Conservation (phyloP, 2,888 invertebrate genomes). For the Rotaria sp. region DNA sequence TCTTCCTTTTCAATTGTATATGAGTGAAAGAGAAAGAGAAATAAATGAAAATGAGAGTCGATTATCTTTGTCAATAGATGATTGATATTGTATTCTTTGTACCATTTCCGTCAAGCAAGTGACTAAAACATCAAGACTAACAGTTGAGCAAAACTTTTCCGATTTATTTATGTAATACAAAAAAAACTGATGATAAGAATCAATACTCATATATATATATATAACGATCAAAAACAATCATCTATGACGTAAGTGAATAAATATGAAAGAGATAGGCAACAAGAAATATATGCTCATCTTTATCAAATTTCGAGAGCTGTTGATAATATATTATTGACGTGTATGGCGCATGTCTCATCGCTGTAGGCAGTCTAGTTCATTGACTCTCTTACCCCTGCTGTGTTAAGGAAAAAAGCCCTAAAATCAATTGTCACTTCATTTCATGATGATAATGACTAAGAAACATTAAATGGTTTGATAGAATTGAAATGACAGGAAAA, state of each 20-base stretch:
- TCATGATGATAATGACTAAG: constrained; percentile 9
- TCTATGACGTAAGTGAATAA: neutral
- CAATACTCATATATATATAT: neutral
- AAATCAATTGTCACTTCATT: constrained; percentile 21
- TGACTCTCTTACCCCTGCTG: neutral
- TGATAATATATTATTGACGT: neutral
- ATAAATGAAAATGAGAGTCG: neutral
- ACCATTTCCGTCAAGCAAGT: neutral
- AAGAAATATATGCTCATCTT: neutral
- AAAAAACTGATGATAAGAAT: neutral
- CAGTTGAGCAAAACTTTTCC: neutral
- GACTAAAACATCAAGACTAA: neutral
- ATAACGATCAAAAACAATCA: neutral
- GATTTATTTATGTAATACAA: neutral
- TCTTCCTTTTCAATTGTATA: neutral
- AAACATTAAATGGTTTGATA: neutral
- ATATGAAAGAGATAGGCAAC: neutral
- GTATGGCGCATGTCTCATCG: constrained; percentile 15
- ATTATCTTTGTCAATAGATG: constrained; percentile 8
- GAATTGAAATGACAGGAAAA: neutral
- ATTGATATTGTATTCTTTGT: neutral
- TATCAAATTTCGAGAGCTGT: constrained; percentile 10
- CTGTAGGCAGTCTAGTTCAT: constrained; percentile 14
- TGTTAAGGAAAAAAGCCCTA: neutral
- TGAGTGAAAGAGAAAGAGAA: neutral